Conservation (phyloP, 1,140 invertebrate species). For the Papilio dardanus region DNA sequence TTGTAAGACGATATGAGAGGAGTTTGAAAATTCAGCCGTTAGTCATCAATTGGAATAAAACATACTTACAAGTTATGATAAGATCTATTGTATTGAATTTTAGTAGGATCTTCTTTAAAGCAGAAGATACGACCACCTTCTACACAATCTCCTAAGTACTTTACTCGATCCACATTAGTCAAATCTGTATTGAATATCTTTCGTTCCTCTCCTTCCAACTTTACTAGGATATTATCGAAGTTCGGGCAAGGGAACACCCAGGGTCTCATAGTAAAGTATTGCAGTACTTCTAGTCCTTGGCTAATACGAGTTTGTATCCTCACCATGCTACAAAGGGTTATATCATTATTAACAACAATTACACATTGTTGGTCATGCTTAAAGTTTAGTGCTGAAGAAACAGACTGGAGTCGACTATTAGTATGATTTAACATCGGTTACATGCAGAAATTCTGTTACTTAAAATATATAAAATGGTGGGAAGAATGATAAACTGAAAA, state of each 20-base stretch:
- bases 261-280: conserved; percentile 88
- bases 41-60: too few relatives aligned
- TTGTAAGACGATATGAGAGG: too few relatives aligned
- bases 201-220: conserved; percentile 84
- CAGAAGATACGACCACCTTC: conserved; percentile 70
- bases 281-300: conserved; percentile 83
- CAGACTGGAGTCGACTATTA: too few relatives aligned
- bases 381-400: too few relatives aligned
- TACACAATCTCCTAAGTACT: conserved; percentile 57
- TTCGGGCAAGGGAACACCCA: conserved; percentile 85
- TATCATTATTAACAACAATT: too few relatives aligned
- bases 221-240: conserved; percentile 80
- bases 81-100: conserved; percentile 54
- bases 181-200: conserved; percentile 83
- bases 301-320: conserved; percentile 81
- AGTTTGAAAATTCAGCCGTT: too few relatives aligned
- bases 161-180: conserved; percentile 65
- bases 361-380: too few relatives aligned
- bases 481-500: neutral
- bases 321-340: too few relatives aligned
- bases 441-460: too few relatives aligned
- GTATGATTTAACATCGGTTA: too few relatives aligned
- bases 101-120: conserved; percentile 66
- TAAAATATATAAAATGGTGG: too few relatives aligned
- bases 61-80: conserved; percentile 74